Evolutionary conservation across 2,113 vertebrate genomes (phyloP), one percentile per base, ranked within the genome.

Genomic region (Alethe diademata): DNA sequence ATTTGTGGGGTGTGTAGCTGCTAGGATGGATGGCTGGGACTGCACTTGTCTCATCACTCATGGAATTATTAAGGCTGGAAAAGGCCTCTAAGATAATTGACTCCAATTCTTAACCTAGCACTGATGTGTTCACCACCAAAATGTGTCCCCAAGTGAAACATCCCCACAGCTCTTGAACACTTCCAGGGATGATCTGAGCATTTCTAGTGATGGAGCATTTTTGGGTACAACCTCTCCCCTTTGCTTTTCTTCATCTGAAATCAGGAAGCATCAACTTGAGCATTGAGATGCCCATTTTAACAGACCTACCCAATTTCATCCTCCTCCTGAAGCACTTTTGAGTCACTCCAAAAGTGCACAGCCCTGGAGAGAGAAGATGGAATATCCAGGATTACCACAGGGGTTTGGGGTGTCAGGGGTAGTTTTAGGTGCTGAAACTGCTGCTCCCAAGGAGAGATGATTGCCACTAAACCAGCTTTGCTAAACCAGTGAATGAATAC

Each of bases 381-480:
- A 33, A 65, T 16, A 85, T 25, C 25, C 65, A 65, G 45, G 36
- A 22, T 71, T 22, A 7, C 20, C 14, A 12, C 1, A 1, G 23
- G 36, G 29, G 3, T 53, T 75, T 35, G 38, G 31, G 17, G 43
- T 78, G 26, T 12, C 3, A 1, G 17, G 73, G 45, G 26, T 15
- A 43, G 7, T 56, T 92, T 53, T 65, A 24, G 69, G 20, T 19
- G 5, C 61, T 20, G 0, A 11, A 48, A 33, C 19, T 56, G 42
- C 84, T 92, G 53, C 70, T 89, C 70, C 26, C 73, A 88, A 67
- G 33, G 47, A 78, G 11, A 82, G 38, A 47, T 56, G 80, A 85
- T 87, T 86, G 62, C 75, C 43, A 6, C 67, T 82, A 86, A 95
- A 79, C 84, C 84, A 79, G 50, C 74, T 70, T 79, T 95, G 87